phyloP scores from a whole-genome alignment of 2,113 vertebrate species.

The Chamaetylas fuelleborni region DNA sequence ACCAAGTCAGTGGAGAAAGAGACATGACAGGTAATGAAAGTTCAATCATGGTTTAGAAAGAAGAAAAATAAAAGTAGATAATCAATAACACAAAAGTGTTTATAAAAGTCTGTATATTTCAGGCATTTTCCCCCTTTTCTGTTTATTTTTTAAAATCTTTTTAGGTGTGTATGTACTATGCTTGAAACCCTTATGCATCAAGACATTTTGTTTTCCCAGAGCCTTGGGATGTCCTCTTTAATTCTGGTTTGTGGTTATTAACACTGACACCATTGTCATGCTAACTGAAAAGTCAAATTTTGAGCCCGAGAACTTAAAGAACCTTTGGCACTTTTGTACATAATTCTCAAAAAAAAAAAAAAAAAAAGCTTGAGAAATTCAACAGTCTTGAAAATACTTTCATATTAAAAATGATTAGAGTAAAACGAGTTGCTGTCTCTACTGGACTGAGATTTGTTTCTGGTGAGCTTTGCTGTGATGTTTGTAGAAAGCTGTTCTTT shows the following conservation, averaged over 20 bases:
- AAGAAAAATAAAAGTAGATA: background rate
- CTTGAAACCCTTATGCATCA: background rate
- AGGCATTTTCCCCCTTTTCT: background rate
- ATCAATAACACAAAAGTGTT: background rate
- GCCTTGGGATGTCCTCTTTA: conserved; percentile 42
- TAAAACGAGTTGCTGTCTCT: background rate
- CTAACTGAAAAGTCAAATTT: conserved; percentile 63
- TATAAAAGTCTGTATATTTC: background rate
- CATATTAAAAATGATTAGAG: background rate
- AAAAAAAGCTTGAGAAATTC: background rate
- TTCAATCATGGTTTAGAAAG: background rate
- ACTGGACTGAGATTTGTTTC: background rate
- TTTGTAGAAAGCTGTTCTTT: background rate
- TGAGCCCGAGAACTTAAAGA: conserved; percentile 39
- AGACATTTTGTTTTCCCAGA: conserved; percentile 52
- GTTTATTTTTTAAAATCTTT: background rate
- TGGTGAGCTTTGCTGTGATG: background rate
- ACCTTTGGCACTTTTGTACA: conserved; percentile 22
- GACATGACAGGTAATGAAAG: background rate
- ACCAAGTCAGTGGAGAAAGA: background rate
- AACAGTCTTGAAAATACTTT: background rate
- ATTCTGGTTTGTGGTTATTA: conserved; percentile 51
- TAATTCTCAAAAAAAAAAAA: background rate
- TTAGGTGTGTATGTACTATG: background rate
- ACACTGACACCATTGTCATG: conserved; percentile 64